phyloP scores from a whole-genome alignment of 2,888 invertebrate genomes.

The Chymomyza procnemis region DNA sequence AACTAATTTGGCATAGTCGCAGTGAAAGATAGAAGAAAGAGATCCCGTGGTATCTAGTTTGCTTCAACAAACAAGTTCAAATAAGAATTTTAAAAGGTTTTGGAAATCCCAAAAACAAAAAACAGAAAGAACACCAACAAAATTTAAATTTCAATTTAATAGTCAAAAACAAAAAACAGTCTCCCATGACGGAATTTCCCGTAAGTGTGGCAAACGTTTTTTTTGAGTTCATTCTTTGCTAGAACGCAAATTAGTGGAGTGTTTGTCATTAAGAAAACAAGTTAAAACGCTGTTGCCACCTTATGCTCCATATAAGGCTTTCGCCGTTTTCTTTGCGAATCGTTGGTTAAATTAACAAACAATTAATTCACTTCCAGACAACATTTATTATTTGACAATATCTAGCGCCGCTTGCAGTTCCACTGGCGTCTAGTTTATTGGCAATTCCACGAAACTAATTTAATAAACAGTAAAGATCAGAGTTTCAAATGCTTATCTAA shows the following conservation, averaged over 20 bases:
- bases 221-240: neutral
- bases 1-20: slow-evolving; percentile 34
- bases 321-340: slow-evolving; percentile 1
- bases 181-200: slow-evolving; percentile 50
- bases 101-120: slow-evolving; percentile 58
- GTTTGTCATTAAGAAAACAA: slow-evolving; percentile 58
- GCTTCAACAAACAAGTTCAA: slow-evolving; percentile 29
- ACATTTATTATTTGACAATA: neutral
- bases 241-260: slow-evolving; percentile 17
- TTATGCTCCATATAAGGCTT: slow-evolving; percentile 26
- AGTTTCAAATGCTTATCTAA: slow-evolving; percentile 36
- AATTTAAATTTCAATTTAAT: slow-evolving; percentile 38
- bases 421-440: slow-evolving; percentile 4
- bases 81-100: slow-evolving; percentile 44
- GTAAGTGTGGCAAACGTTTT: slow-evolving; percentile 44
- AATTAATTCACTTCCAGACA: neutral
- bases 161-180: slow-evolving; percentile 55
- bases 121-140: neutral
- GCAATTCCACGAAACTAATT: slow-evolving; percentile 39
- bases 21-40: slow-evolving; percentile 40
- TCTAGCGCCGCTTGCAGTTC: slow-evolving; percentile 15
- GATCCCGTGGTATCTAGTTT: slow-evolving; percentile 14
- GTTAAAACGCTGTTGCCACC: slow-evolving; percentile 16
- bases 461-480: neutral
- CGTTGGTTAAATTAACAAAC: neutral